Evolutionary conservation across 2,888 invertebrate genomes (phyloP), one percentile per base, ranked within the genome.

Genomic region (Temnothorax unifasciatus): DNA sequence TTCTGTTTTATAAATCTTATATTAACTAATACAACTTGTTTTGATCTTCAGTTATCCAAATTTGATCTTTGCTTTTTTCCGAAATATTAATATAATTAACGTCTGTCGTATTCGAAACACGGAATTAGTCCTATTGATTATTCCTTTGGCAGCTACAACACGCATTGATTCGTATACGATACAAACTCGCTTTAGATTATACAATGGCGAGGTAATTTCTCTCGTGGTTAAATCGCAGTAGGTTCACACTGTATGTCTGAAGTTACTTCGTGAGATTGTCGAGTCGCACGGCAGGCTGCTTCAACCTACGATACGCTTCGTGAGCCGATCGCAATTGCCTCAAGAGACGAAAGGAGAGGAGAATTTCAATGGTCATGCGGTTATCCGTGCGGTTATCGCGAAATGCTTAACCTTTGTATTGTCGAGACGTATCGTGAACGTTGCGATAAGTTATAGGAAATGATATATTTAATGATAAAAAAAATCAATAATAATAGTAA

Each of bases 51-150:
- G 6, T 13, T 25, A 38, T 71, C 21, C 21, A 21, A 34, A 34
- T 34, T 5, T 34, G 34, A 21, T 41, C 15, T 54, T 73, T 73
- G 11, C 5, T 34, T 34, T 15, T 63, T 44, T 9, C 6, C n/a
- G 18, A n/a, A 47, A 44, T 0, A 9, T 59, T 75, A n/a, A n/a
- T n/a, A 29, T 13, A n/a, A 15, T 63, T 34, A 29, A 29, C 18
- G 74, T 57, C 3, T 21, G 3, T 34, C 38, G 4, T 82, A 89
- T 85, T 85, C 86, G 59, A 84, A 64, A 69, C 79, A 76, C 83
- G 61, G 66, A 90, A 90, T 90, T 90, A 90, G 85, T 79, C 84
- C 79, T 85, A 90, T 91, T 87, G 88, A 87, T 90, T 88, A 74
- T 68, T 82, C 50, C 76, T 63, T 85, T 47, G 47, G 15, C 47